These are phyloP conservation scores for Hoplostethus mediterraneus DNA, from an alignment of 2,797 vertebrate species.

Conservation along the genomic window DNA sequence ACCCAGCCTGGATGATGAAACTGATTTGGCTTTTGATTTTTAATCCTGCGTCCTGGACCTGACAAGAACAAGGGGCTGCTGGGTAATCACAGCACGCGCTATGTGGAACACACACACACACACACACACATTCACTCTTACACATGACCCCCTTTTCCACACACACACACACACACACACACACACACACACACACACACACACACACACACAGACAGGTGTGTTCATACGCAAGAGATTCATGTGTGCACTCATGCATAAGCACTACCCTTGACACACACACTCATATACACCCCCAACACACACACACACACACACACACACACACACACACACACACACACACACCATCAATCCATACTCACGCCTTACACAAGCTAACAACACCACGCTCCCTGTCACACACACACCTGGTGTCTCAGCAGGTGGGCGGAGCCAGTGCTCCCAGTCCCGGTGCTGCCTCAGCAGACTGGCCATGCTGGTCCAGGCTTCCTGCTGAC, in stretches of 20 bases:
- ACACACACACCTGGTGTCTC: background rate
- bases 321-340: background rate
- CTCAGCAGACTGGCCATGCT: conserved; percentile 52
- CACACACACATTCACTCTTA: background rate
- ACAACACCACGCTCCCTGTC: background rate
- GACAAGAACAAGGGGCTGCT: too few species aligned
- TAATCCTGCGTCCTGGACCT: too few species aligned
- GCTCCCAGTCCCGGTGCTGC: conserved; percentile 21
- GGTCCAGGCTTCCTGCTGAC: conserved; percentile 13
- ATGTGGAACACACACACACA: background rate
- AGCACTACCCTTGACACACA: background rate
- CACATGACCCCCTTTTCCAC: too few species aligned
- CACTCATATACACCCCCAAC: background rate
- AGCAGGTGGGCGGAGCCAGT: too few species aligned
- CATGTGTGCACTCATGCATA: conserved; percentile 3
- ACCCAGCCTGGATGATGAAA: too few species aligned
- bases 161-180: conserved; percentile 28
- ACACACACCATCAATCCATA: background rate
- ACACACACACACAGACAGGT: conserved; percentile 15
- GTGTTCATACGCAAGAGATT: background rate
- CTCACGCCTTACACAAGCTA: too few species aligned
- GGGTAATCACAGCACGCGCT: too few species aligned
- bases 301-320: conserved; percentile 11
- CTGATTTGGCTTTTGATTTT: too few species aligned
- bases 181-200: background rate